Evolutionary conservation across 2,797 vertebrate species (phyloP).

Genomic region (Carcharodon carcharias): DNA sequence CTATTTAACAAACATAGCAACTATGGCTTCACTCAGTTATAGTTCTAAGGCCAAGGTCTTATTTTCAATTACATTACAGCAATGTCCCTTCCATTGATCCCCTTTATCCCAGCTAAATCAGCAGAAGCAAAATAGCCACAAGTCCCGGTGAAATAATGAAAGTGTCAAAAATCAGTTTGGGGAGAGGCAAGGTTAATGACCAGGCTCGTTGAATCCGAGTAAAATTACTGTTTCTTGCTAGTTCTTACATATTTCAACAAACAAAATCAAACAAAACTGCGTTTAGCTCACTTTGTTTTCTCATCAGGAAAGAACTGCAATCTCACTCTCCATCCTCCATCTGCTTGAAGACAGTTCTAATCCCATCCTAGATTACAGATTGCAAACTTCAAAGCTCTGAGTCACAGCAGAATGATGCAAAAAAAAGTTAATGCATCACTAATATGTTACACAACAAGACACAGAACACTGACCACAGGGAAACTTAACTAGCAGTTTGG

Average conservation of each 20-base stretch:
- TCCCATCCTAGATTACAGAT: background rate
- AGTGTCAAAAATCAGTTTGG: constrained; percentile 24
- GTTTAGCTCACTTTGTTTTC: background rate
- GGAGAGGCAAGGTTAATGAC: background rate
- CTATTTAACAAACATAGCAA: background rate
- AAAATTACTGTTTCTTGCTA: background rate
- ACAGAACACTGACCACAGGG: background rate
- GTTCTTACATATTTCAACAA: background rate
- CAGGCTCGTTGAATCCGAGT: background rate
- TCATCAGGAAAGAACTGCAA: background rate
- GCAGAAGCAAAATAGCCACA: constrained; percentile 6
- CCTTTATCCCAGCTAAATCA: constrained; percentile 22
- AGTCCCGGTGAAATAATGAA: constrained; percentile 26
- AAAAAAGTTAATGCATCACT: background rate
- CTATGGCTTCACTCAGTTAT: background rate
- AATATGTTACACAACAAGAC: background rate
- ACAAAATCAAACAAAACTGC: background rate
- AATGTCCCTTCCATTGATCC: background rate
- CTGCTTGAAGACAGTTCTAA: background rate
- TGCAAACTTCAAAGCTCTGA: background rate
- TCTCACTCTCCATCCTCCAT: background rate
- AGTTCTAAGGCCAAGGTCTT: constrained; percentile 10
- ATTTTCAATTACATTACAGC: background rate
- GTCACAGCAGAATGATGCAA: background rate
- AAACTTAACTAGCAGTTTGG: background rate